Evolutionary conservation across 1,140 invertebrate genomes (phyloP), one percentile per base, ranked within the genome.

Genomic region (Ceratosolen fusciceps): DNA sequence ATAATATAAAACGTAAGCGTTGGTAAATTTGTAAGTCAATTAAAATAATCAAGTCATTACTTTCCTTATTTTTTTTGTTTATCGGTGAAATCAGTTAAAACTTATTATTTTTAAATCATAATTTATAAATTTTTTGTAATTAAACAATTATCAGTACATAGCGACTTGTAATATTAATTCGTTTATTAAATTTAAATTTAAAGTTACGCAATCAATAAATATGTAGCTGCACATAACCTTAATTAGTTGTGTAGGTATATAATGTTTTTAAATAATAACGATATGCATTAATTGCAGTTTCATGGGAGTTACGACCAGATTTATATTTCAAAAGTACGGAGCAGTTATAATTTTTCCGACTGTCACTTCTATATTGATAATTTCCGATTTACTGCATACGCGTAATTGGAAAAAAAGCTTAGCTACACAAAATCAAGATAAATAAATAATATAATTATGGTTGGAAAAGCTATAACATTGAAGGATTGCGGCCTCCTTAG

Each of bases 311-410:
- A 80, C 79, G 79, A n/a, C 81, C 49, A 29, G 65, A 56, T 67
- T 34, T 34, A 21, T 82, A 0, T 8, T 93, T 0, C 89, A 88
- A 74, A 91, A 91, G 83, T 94, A 95, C 88, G 88, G 92, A 72
- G 85, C 91, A 80, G 92, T 93, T 81, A 91, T 93, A 80, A 83
- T 93, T 74, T 93, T 95, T 83, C 95, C 95, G 29, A 90, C 91
- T 21, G 31, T 94, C 81, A 84, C 91, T 56, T 84, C 87, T 29
- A 80, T 86, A 56, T 84, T 91, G 2, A 95, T 96, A 82, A 95
- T 90, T 86, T 90, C 92, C 10, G 95, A 96, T 86, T 94, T 92
- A 88, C 91, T 86, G 60, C 92, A 92, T 80, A 96, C 95, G 1
- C 91, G 90, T 81, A 87, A 92, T 87, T 96, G 94, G 93, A 96